Percentiles rank a stretch among this genome's conserved stretches.
Conservation (phyloP, 2,113 vertebrate genomes). For the Thamnophis sirtalis region DNA sequence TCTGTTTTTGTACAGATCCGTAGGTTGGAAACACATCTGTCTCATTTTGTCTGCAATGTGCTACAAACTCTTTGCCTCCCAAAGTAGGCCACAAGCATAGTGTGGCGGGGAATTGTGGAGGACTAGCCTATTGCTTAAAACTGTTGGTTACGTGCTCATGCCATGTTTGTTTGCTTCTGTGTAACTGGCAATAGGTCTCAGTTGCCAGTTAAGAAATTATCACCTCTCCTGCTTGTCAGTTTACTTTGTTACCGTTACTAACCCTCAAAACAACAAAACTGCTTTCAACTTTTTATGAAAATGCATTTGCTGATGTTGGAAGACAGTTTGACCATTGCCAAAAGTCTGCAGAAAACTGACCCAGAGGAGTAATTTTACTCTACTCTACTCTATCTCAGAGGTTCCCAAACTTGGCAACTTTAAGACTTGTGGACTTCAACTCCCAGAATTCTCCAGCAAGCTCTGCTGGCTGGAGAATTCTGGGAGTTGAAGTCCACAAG, state of each 20-base stretch:
- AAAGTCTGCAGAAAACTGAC: conserved; percentile 49
- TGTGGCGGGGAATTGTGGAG: background rate
- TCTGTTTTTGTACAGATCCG: background rate
- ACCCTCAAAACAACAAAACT: conserved; percentile 18
- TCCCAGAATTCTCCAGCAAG: no score
- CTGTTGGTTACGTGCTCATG: background rate
- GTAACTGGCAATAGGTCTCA: background rate
- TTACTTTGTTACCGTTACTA: background rate
- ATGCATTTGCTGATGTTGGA: conserved; percentile 48
- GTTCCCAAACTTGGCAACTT: no score
- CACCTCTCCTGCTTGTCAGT: background rate
- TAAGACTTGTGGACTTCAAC: no score
- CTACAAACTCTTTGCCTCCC: background rate
- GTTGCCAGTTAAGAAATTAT: background rate
- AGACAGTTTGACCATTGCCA: conserved; percentile 68
- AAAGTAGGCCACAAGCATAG: background rate
- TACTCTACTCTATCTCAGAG: no score
- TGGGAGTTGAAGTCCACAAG: no score
- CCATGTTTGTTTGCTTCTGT: background rate
- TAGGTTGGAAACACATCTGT: background rate
- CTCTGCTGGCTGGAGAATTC: no score
- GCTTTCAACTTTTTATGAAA: conserved; percentile 56
- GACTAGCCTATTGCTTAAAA: background rate
- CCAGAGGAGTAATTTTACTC: conserved; percentile 56
- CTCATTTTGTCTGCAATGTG: background rate